phyloP scores from a whole-genome alignment of 2,888 invertebrate species.

The Stomorhina lunata region DNA sequence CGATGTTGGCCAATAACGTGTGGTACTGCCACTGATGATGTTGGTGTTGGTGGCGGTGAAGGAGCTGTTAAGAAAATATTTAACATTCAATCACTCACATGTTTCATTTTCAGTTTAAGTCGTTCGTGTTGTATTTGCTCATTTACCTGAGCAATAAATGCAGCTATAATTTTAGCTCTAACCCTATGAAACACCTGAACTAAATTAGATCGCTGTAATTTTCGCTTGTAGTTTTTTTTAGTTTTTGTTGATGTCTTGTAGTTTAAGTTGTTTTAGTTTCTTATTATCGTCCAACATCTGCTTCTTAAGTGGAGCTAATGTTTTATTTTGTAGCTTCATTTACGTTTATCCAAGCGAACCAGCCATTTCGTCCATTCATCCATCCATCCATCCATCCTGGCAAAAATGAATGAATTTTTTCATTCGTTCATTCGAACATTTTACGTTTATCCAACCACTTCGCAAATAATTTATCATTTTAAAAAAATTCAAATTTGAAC shows the following conservation, averaged over 20 bases:
- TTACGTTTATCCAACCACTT: constrained; percentile 31
- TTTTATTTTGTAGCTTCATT: constrained; percentile 61
- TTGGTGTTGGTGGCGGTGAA: constrained; percentile 40
- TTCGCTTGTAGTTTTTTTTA: constrained; percentile 42
- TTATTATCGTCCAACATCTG: constrained; percentile 62
- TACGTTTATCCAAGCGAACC: constrained; percentile 52
- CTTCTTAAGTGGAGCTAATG: constrained; percentile 66
- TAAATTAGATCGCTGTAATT: constrained; percentile 66
- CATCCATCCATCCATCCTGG: constrained; percentile 5
- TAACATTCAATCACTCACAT: constrained; percentile 65
- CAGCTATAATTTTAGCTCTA: neutral
- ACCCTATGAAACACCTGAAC: constrained; percentile 66
- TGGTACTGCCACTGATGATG: too few species aligned
- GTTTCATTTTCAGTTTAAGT: constrained; percentile 36
- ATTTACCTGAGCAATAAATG: constrained; percentile 45
- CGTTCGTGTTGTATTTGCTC: constrained; percentile 35
- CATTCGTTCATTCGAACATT: neutral
- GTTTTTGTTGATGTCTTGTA: constrained; percentile 14
- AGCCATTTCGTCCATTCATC: constrained; percentile 3
- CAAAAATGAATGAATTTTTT: constrained; percentile 36
- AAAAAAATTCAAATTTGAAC: neutral
- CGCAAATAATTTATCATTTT: constrained; percentile 49
- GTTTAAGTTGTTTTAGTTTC: constrained; percentile 38
- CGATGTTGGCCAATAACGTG: too few species aligned
- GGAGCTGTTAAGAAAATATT: constrained; percentile 32